Evolutionary conservation across 2,113 vertebrate genomes (phyloP), one percentile per base, ranked within the genome.

Genomic region (Gallinago paraguaiae): DNA sequence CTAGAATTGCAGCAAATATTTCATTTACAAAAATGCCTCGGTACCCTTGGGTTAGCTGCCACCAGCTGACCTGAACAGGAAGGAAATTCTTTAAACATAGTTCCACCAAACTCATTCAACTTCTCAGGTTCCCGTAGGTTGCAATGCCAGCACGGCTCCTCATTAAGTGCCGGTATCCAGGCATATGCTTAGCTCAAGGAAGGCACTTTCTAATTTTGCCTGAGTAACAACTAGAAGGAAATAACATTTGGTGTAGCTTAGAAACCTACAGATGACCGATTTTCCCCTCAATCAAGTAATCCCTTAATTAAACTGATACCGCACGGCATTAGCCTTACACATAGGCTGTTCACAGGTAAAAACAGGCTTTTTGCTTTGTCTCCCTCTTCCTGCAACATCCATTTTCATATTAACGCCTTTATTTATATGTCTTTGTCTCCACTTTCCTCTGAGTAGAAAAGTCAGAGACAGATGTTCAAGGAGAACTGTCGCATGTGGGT

Each of bases 191-290:
- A 72, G 27, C 37, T 92, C 35, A 51, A 68, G 35, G n/a, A 86
- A 68, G 53, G 48, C 0, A 1, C 31, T 19, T 46, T 35, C 31
- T 63, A 30, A 82, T 75, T 95, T 94, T 64, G 76, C 31, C 31
- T 22, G 50, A 76, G 4, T 82, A 85, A 87, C 60, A 82, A 46
- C 59, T 35, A 90, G 63, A 93, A 59, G 63, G 54, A 72, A 88
- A 46, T 90, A 95, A 91, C 51, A 71, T 90, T 95, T 83, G 59
- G 41, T 74, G 70, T 63, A 41, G 30, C 31, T 50, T 51, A 92
- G 75, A 90, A 93, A 90, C 18, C 70, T 43, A 83, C 67, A 80
- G 64, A 59, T 89, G 75, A 94, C 31, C 16, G 69, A 70, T 25
- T 59, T 59, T 54, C 37, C n/a, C 18, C 59, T 80, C 46, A 69